Evolutionary conservation across 2,113 vertebrate species (phyloP), one percentile per base, ranked within the genome.

Genomic region (Gulo gulo): DNA sequence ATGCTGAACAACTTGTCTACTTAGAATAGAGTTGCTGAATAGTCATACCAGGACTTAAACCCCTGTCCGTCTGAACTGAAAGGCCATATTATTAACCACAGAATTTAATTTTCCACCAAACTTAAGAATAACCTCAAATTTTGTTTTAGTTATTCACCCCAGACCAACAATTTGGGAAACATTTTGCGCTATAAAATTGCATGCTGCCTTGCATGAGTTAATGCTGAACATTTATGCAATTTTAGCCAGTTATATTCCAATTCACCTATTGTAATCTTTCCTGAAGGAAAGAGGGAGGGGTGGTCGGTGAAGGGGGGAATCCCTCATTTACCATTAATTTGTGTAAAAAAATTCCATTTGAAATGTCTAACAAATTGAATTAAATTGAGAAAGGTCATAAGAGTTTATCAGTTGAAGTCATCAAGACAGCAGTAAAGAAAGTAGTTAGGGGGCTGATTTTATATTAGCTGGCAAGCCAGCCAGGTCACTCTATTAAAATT

Each of bases 281-380:
- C 71, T 95, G 81, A 18, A 94, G 93, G 61, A 90, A 97, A 94
- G 36, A 82, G 59, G 18, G 76, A 78, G 59, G 57, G 76, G 24
- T 69, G 6, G n/a, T 52, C 93, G 34, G 42, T 91, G 65, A 63
- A 31, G 50, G 84, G 24, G 15, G 23, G 79, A 97, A 95, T 91
- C 61, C 14, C 71, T 96, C 52, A 93, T 96, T 96, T 96, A 71
- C 39, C 1, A 69, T 82, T 92, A 87, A 86, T 86, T 55, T 97
- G 96, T 91, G 74, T 84, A 18, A 79, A 95, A 95, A 96, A 97
- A 88, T 96, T 97, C 47, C 97, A 86, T 90, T 97, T 87, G 85
- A 88, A 97, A 94, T 92, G 86, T 79, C 74, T 91, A 97, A 92
- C 91, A 98, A 97, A 97, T 95, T 97, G 91, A 95, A 98, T 97